phyloP scores from a whole-genome alignment of 2,113 vertebrate species.

The Proterorhinus semilunaris region DNA sequence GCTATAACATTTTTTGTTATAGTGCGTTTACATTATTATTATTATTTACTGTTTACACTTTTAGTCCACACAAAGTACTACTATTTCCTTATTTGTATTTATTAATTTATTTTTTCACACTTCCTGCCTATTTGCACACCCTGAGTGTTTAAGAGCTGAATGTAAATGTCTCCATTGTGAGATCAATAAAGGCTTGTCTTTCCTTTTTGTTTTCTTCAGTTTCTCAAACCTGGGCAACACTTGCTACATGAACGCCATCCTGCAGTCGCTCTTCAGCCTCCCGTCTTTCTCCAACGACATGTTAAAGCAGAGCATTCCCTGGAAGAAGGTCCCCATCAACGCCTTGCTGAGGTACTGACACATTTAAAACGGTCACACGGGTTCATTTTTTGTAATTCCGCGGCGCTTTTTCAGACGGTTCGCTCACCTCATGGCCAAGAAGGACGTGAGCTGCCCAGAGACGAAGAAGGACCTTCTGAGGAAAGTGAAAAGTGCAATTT shows the following conservation, averaged over 20 bases:
- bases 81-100: too few relatives aligned
- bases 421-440: constrained; percentile 93
- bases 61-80: too few relatives aligned
- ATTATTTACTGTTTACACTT: too few relatives aligned
- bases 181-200: neutral
- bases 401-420: constrained; percentile 81
- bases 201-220: constrained; percentile 61
- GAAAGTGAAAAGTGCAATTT: constrained; percentile 97
- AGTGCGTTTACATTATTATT: too few relatives aligned
- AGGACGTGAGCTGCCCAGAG: constrained; percentile 92
- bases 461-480: constrained; percentile 94
- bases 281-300: constrained; percentile 96
- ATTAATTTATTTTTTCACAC: too few relatives aligned
- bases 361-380: too few relatives aligned
- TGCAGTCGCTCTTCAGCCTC: constrained; percentile 97
- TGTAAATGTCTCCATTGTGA: too few relatives aligned
- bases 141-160: too few relatives aligned
- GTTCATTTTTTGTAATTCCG: too few relatives aligned
- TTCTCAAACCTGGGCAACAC: constrained; percentile 99
- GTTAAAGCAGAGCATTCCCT: constrained; percentile 92
- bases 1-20: too few relatives aligned
- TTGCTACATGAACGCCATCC: constrained; percentile 98
- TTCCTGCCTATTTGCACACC: too few relatives aligned
- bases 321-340: constrained; percentile 93
- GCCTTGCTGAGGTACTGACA: constrained; percentile 87